Percentiles rank a stretch among this genome's conserved stretches.
Conservation (phyloP, 2,797 vertebrate genomes). For the Tokudaia muenninki region DNA sequence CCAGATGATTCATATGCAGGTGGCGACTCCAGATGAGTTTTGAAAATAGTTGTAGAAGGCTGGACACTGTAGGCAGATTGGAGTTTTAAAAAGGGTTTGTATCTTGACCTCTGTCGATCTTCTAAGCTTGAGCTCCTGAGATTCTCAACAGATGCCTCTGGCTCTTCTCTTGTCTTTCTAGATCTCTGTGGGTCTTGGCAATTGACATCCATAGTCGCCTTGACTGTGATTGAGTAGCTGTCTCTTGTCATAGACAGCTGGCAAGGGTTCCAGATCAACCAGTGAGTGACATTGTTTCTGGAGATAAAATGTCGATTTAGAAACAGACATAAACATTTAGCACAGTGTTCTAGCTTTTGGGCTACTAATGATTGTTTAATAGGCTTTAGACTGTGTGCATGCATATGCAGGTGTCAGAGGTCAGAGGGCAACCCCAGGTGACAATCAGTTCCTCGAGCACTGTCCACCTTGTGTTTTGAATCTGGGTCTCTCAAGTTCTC, state of each 20-base stretch:
- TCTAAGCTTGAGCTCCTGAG: constrained; percentile 6
- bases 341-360: constrained; percentile 46
- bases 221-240: background rate
- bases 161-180: background rate
- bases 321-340: constrained; percentile 71
- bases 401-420: background rate
- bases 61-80: background rate
- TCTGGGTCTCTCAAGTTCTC: background rate
- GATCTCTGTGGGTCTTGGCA: background rate
- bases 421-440: background rate
- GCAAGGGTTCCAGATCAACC: constrained; percentile 26
- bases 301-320: constrained; percentile 58
- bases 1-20: background rate
- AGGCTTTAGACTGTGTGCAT: constrained; percentile 14
- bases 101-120: background rate
- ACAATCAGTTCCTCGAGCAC: background rate
- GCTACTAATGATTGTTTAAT: constrained; percentile 68
- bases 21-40: background rate
- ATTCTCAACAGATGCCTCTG: background rate
- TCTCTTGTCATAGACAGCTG: constrained; percentile 18
- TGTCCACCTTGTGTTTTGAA: background rate
- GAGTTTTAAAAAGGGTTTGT: constrained; percentile 4
- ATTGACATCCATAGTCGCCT: background rate
- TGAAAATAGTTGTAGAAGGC: constrained; percentile 3
- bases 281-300: constrained; percentile 38